phyloP scores from a whole-genome alignment of 2,797 vertebrate species.

The Cuniculus paca region DNA sequence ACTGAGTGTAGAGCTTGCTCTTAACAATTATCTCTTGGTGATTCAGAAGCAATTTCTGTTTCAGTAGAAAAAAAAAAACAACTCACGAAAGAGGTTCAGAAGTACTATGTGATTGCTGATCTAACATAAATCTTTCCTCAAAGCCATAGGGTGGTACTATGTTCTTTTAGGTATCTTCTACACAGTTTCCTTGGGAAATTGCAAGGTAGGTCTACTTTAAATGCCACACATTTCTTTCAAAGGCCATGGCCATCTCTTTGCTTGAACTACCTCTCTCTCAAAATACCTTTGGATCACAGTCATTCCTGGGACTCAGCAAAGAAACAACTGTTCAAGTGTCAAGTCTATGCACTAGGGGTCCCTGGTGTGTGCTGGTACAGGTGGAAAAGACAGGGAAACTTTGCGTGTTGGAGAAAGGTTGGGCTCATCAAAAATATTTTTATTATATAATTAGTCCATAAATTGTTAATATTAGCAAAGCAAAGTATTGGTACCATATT shows the following conservation, averaged over 20 bases:
- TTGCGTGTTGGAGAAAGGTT: neutral
- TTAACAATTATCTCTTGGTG: neutral
- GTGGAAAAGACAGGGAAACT: neutral
- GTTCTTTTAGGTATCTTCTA: neutral
- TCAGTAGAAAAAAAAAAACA: neutral
- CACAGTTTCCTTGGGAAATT: neutral
- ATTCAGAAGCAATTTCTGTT: neutral
- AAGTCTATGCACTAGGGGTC: neutral
- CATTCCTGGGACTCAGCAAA: neutral
- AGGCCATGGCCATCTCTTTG: neutral
- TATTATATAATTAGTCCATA: neutral
- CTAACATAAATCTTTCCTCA: neutral
- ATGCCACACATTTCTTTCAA: neutral
- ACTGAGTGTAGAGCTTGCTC: neutral
- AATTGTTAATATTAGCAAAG: neutral
- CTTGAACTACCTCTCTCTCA: neutral
- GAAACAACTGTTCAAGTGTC: neutral
- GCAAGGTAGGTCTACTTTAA: neutral
- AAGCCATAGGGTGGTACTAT: fast-evolving
- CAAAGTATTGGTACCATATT: neutral
- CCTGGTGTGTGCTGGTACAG: neutral
- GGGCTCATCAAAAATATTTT: neutral
- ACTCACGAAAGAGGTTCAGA: neutral
- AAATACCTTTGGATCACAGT: neutral
- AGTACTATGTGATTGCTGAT: neutral